Percentiles rank a stretch among this genome's conserved stretches.
Conservation (phyloP, 2,888 invertebrate species). For the Scelioninae gen. 1 region DNA sequence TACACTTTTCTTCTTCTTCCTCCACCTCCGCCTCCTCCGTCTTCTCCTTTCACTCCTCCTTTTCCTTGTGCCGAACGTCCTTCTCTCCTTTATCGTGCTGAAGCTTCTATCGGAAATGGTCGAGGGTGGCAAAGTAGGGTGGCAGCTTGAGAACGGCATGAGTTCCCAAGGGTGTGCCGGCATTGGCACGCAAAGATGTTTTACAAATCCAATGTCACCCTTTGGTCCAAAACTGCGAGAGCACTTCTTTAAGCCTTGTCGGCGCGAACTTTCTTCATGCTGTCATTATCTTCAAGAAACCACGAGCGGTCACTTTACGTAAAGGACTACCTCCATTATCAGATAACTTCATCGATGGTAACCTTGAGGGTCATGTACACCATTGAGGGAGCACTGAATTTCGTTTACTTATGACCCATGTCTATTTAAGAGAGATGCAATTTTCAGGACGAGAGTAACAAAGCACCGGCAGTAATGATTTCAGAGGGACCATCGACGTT, state of each 20-base stretch:
- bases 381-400: neutral
- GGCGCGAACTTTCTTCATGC: conserved; percentile 16
- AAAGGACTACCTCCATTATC: neutral
- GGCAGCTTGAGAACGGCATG: conserved; percentile 57
- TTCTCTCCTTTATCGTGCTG: conserved; percentile 70
- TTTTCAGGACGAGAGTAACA: conserved; percentile 1
- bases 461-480: neutral
- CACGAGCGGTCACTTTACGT: conserved; percentile 6
- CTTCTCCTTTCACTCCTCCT: conserved; percentile 72
- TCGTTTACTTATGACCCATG: conserved; percentile 22
- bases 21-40: conserved; percentile 57
- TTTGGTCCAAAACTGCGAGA: too few species aligned
- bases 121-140: conserved; percentile 70
- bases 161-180: conserved; percentile 69
- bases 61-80: conserved; percentile 71
- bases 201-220: conserved; percentile 65
- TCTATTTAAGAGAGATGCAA: conserved; percentile 11
- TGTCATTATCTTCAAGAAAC: conserved; percentile 7
- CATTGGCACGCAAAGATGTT: conserved; percentile 75
- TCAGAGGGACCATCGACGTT: conserved; percentile 1
- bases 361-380: conserved; percentile 10
- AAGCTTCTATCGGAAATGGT: conserved; percentile 65
- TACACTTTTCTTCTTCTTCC: conserved; percentile 78
- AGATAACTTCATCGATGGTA: conserved; percentile 14
- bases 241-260: neutral